These are phyloP conservation scores for Anorthoa munda DNA, from an alignment of 2,888 invertebrate species.

Conservation along the genomic window DNA sequence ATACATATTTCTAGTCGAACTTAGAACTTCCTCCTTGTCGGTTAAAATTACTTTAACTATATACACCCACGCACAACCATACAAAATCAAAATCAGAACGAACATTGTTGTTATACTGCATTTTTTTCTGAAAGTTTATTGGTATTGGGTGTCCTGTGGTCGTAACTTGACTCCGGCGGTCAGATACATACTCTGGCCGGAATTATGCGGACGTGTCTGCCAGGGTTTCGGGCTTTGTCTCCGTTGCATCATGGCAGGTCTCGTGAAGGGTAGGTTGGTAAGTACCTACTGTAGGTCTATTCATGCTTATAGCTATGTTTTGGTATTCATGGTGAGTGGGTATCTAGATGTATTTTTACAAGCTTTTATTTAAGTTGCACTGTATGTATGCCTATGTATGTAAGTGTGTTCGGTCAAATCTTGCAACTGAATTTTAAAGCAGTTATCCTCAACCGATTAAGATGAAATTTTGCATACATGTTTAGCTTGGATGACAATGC, in stretches of 20 bases:
- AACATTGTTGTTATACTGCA: constrained; percentile 24
- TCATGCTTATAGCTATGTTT: background rate
- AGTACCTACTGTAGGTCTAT: background rate
- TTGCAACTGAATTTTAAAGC: too few species aligned
- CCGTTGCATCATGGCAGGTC: constrained; percentile 33
- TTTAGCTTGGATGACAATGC: too few species aligned
- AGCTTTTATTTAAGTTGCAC: too few species aligned
- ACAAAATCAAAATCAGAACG: constrained; percentile 27
- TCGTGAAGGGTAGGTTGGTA: constrained; percentile 12
- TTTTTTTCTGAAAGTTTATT: constrained; percentile 52
- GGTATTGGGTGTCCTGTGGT: constrained; percentile 66
- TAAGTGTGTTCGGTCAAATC: too few species aligned
- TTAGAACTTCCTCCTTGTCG: too few species aligned
- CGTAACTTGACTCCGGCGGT: constrained; percentile 61
- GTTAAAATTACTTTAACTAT: background rate
- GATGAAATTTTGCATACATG: too few species aligned
- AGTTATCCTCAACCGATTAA: too few species aligned
- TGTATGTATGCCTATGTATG: too few species aligned
- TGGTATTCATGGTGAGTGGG: background rate
- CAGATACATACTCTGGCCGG: constrained; percentile 54
- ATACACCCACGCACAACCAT: constrained; percentile 13
- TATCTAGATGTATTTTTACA: too few species aligned
- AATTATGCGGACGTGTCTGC: constrained; percentile 66
- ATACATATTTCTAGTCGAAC: too few species aligned
- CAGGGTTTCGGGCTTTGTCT: constrained; percentile 65